Percentiles rank a stretch among this genome's conserved stretches.
Evolutionary conservation across 64 coral and sea anemone species (phyloP).

Genomic region (Hydrozoanthus tunicans): DNA sequence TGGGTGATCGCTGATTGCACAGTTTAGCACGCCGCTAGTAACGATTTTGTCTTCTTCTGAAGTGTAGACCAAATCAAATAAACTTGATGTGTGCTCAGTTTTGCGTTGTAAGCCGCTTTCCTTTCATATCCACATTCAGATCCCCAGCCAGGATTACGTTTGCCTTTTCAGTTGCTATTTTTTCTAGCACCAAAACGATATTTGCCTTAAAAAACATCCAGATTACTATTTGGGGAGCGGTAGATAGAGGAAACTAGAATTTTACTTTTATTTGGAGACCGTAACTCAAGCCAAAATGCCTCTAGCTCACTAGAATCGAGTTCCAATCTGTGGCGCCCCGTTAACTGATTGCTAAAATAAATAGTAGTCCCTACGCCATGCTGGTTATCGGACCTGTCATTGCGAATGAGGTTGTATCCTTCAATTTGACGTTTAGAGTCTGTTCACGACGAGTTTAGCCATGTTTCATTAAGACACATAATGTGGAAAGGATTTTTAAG

Average conservation of each 20-base stretch:
- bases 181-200: not conserved
- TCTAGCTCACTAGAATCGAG: not conserved
- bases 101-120: conserved; percentile 7
- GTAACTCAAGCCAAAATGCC: not conserved
- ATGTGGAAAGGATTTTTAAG: not conserved
- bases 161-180: not conserved
- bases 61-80: conserved; percentile 7
- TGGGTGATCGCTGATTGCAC: conserved; percentile 12
- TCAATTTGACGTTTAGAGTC: conserved; percentile 12
- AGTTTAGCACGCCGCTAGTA: not conserved
- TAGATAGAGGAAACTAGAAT: not conserved
- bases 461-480: conserved; percentile 15
- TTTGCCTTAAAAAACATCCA: not conserved
- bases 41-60: conserved; percentile 8
- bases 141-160: conserved; percentile 19
- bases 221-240: not conserved
- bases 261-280: not conserved
- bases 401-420: not conserved
- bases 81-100: not conserved
- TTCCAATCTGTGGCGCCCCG: not conserved
- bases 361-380: conserved; percentile 1
- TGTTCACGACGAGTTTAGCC: not conserved
- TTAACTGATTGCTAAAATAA: not conserved
- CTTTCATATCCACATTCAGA: not conserved
- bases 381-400: not conserved